A percentile compares a stretch with the other conserved stretches of the same genome.
Evolutionary conservation across 2,113 vertebrate genomes (phyloP).

Genomic region (Neotoma lepida): DNA sequence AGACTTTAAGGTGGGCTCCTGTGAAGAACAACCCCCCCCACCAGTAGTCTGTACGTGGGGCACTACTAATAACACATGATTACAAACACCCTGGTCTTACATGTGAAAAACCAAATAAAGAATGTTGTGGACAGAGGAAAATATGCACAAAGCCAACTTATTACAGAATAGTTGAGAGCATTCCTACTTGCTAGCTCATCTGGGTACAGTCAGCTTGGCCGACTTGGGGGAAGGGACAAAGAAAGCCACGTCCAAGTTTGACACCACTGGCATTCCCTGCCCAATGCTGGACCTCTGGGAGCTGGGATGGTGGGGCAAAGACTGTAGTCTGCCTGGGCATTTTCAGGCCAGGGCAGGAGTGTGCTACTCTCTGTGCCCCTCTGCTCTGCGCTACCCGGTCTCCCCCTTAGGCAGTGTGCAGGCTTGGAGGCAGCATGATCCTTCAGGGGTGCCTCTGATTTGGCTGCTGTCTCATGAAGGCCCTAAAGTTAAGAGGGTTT

Average conservation of each 20-base stretch:
- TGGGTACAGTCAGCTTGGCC: neutral
- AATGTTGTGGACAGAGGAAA: neutral
- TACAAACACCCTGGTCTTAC: neutral
- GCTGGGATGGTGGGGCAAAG: neutral
- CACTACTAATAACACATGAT: neutral
- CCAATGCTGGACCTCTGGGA: neutral
- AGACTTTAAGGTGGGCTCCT: neutral
- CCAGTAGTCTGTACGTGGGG: neutral
- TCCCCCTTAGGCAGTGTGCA: neutral
- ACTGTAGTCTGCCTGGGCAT: neutral
- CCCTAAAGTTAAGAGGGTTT: neutral
- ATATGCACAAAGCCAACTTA: neutral
- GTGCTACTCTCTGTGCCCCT: neutral
- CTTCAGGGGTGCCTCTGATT: too few relatives aligned
- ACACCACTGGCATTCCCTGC: neutral
- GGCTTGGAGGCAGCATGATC: neutral
- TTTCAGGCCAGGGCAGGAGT: neutral
- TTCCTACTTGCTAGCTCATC: neutral
- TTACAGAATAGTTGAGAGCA: neutral
- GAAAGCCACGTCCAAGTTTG: neutral
- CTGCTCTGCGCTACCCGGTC: neutral
- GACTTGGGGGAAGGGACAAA: neutral
- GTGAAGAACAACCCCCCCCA: neutral
- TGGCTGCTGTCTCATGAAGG: accelerated
- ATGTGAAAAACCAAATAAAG: neutral